A percentile compares a stretch with the other conserved stretches of the same genome.
phyloP scores from a whole-genome alignment of 2,113 vertebrate genomes.

The Anhinga anhinga region DNA sequence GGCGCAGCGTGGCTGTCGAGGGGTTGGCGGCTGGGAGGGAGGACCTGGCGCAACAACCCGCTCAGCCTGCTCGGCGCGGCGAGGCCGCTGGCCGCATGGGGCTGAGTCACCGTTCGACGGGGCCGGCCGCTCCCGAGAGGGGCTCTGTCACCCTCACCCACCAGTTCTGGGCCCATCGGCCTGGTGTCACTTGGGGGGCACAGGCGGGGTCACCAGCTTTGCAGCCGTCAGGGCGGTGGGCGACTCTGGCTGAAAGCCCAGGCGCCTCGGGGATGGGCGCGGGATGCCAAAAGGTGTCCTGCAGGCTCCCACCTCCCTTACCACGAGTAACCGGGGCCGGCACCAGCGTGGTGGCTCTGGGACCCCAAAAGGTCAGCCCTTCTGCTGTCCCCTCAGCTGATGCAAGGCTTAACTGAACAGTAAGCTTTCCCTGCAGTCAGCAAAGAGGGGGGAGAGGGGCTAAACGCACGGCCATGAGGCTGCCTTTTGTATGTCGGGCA shows the following conservation, averaged over 20 bases:
- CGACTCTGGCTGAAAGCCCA: neutral
- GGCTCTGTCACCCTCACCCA: neutral
- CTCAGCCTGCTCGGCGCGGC: neutral
- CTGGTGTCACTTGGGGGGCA: neutral
- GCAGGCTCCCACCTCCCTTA: neutral
- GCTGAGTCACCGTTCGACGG: neutral
- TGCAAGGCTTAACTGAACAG: neutral
- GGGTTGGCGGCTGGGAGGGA: neutral
- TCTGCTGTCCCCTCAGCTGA: neutral
- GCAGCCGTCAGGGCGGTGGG: no score
- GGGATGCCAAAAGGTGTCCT: neutral
- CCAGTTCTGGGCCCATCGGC: neutral
- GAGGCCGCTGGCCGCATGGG: fast-evolving
- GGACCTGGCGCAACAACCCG: neutral
- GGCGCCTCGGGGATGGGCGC: neutral
- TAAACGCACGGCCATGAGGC: neutral
- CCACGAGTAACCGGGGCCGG: fast-evolving
- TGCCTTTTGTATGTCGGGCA: neutral
- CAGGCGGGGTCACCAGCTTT: neutral
- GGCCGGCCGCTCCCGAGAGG: neutral
- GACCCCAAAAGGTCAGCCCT: neutral
- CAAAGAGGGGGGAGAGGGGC: neutral
- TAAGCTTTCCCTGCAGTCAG: neutral
- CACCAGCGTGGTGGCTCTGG: no score
- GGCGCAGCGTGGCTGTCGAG: fast-evolving